Evolutionary conservation across 92 coral and sea anemone species (phyloP), one percentile per base, ranked within the genome.

Genomic region (Paramuricea clavata): DNA sequence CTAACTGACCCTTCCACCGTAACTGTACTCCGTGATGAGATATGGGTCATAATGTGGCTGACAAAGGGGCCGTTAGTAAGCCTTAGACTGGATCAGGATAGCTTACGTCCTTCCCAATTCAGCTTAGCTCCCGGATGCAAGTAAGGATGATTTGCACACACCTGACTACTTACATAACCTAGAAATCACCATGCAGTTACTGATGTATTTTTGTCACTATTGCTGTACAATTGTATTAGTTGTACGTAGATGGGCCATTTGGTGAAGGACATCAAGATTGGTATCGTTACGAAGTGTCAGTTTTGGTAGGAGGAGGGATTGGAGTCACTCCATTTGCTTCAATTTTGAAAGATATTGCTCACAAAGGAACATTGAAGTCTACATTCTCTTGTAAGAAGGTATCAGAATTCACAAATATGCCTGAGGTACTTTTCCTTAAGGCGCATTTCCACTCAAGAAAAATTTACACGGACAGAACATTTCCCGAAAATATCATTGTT

Each of bases 251-350:
- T 57, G 83, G 83, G 21, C 83, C 83, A 35, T 78, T 78, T 78
- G 83, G 83, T 34, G 83, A 78, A 78, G 83, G 83, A 3, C 83
- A 78, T 21, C 83, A 78, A 78, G 83, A 78, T 26, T 78, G 83
- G 83, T 78, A 78, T 78, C 83, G 83, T 54, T 78, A 0, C 31
- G 83, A 78, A 35, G 69, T 78, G 26, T 78, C 83, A 6, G 83
- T 78, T 22, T 56, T 78, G 83, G 83, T 78, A 0, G 83, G 83
- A 52, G 83, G 83, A 10, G 83, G 83, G 15, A 78, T 78, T 78
- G 83, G 83, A 39, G 83, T 78, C 16, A 78, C 83, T 30, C 83
- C 83, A 15, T 78, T 78, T 56, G 83, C 83, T 16, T 76, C 82
- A 0, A 76, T 76, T 39, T 49, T 76, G 82, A 76, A 76, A 23